A percentile compares a stretch with the other conserved stretches of the same genome.
phyloP scores from a whole-genome alignment of 2,888 invertebrate genomes.

The Iselma pallidipennis region DNA sequence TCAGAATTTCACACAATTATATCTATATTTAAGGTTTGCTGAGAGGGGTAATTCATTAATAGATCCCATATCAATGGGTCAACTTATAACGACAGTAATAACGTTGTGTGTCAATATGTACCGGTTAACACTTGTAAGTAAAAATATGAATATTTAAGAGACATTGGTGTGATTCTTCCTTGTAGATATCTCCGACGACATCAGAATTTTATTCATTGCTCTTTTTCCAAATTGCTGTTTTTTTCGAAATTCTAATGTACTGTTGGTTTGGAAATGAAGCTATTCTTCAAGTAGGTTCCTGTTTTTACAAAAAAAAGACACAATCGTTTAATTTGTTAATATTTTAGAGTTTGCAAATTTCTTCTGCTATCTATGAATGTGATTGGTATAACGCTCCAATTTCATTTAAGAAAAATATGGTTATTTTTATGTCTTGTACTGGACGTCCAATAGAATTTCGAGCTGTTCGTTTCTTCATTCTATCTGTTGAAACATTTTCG shows the following conservation, averaged over 20 bases:
- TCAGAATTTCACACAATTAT: slow-evolving; percentile 5
- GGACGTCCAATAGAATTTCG: neutral
- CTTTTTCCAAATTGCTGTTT: too few species aligned
- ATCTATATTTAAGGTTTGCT: slow-evolving; percentile 28
- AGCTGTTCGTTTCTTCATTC: neutral
- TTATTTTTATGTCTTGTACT: neutral
- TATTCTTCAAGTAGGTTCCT: too few species aligned
- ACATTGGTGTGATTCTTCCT: too few species aligned
- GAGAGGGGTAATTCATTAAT: slow-evolving; percentile 23
- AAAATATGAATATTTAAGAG: neutral
- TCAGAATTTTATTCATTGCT: too few species aligned
- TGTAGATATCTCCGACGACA: too few species aligned
- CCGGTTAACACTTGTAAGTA: slow-evolving; percentile 31
- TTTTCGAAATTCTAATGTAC: too few species aligned
- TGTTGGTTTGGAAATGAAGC: too few species aligned
- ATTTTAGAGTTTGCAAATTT: neutral
- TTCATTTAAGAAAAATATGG: neutral
- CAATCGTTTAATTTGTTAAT: too few species aligned
- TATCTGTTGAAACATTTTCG: neutral
- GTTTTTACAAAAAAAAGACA: too few species aligned
- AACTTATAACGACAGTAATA: slow-evolving; percentile 24
- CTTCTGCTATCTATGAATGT: neutral
- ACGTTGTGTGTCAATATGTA: slow-evolving; percentile 32
- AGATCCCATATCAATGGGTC: slow-evolving; percentile 29
- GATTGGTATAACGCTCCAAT: neutral